A percentile compares a stretch with the other conserved stretches of the same genome.
phyloP scores from a whole-genome alignment of 2,888 invertebrate species.

The Trichacis sp. region DNA sequence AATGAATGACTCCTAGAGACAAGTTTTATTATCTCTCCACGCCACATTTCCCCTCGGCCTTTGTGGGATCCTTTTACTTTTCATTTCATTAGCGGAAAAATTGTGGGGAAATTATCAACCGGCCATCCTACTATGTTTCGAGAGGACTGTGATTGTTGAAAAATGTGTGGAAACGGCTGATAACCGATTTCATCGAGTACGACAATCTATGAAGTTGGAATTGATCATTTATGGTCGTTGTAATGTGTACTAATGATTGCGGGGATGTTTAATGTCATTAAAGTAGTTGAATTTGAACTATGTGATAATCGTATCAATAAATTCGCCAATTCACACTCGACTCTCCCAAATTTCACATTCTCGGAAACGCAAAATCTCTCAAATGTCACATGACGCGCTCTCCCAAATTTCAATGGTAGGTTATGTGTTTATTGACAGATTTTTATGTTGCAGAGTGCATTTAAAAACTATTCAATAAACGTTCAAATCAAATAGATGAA shows the following conservation, averaged over 20 bases:
- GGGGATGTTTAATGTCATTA: conserved; percentile 43
- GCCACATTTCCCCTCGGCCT: conserved; percentile 5
- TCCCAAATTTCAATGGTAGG: too few species aligned
- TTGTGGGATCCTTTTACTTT: conserved; percentile 32
- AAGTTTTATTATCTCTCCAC: neutral
- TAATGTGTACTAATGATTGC: conserved; percentile 39
- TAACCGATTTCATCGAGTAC: neutral
- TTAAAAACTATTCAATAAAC: too few species aligned
- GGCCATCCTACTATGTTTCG: too few species aligned
- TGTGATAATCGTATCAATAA: conserved; percentile 38
- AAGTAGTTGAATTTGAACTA: conserved; percentile 35
- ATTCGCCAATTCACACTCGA: conserved; percentile 25
- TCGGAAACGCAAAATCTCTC: too few species aligned
- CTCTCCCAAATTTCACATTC: too few species aligned
- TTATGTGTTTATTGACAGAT: too few species aligned
- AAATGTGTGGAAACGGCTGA: neutral
- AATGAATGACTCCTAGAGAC: conserved; percentile 24
- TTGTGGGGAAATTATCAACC: conserved; percentile 8
- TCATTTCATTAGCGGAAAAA: conserved; percentile 33
- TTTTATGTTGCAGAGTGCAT: too few species aligned
- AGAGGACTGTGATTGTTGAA: neutral
- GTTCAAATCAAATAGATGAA: too few species aligned
- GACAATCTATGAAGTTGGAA: neutral
- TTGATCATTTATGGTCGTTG: conserved; percentile 23
- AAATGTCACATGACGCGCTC: too few species aligned